Conservation (phyloP, 1,140 invertebrate genomes). For the Adelges cooleyi region DNA sequence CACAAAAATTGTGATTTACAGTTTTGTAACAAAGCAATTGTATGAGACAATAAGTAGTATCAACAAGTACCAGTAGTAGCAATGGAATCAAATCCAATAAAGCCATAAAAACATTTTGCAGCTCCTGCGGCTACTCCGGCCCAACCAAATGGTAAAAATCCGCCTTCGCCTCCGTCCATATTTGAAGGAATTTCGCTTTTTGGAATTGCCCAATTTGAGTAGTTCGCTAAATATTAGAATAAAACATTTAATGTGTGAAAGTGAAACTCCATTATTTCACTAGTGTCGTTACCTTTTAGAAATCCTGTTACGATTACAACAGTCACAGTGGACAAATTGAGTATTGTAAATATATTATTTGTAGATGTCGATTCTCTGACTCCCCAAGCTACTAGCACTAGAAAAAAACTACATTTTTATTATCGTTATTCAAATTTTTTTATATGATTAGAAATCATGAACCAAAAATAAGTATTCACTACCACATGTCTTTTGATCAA, state of each 20-base stretch:
- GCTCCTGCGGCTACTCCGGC: conserved; percentile 66
- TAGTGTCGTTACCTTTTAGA: conserved; percentile 65
- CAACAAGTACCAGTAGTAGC: conserved; percentile 69
- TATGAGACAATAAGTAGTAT: too few relatives aligned
- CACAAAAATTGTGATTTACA: background rate
- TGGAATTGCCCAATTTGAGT: conserved; percentile 20
- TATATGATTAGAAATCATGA: too few relatives aligned
- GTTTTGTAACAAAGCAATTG: too few relatives aligned
- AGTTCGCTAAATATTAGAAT: conserved; percentile 45
- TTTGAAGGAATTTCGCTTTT: conserved; percentile 47
- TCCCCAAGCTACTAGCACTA: conserved; percentile 62
- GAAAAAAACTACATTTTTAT: conserved; percentile 33
- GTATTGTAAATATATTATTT: conserved; percentile 79
- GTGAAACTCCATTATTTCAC: too few relatives aligned
- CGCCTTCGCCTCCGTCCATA: conserved; percentile 43
- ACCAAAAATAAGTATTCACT: too few relatives aligned
- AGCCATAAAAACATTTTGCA: conserved; percentile 82
- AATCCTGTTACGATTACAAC: conserved; percentile 74
- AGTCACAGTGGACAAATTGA: conserved; percentile 72
- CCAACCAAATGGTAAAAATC: conserved; percentile 73
- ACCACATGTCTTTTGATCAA: too few relatives aligned
- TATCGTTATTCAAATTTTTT: too few relatives aligned
- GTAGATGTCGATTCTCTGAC: conserved; percentile 79
- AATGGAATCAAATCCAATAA: conserved; percentile 75
- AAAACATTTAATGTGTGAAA: too few relatives aligned